A percentile compares a stretch with the other conserved stretches of the same genome.
Evolutionary conservation across 2,888 invertebrate species (phyloP).

Genomic region (Ophion ellenae): DNA sequence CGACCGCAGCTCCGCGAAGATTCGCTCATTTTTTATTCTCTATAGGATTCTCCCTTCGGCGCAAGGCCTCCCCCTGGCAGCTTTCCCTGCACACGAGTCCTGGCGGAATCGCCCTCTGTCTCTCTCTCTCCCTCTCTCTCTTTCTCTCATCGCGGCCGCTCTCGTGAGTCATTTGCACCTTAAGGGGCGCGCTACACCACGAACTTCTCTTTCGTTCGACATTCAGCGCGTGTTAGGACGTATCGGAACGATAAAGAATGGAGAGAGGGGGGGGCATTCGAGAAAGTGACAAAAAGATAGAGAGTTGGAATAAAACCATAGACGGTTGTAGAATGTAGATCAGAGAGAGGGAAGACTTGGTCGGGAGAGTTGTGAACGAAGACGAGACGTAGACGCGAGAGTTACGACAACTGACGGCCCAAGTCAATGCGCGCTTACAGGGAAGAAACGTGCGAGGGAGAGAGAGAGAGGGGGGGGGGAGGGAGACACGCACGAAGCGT

Average conservation of each 20-base stretch:
- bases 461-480: slow-evolving; percentile 2
- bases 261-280: neutral
- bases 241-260: slow-evolving; percentile 18
- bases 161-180: slow-evolving; percentile 28
- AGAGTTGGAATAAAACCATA: slow-evolving; percentile 31
- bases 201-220: slow-evolving; percentile 38
- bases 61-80: slow-evolving; percentile 20
- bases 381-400: slow-evolving; percentile 17
- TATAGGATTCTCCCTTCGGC: slow-evolving; percentile 36
- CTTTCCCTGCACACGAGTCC: slow-evolving; percentile 52
- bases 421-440: slow-evolving; percentile 10
- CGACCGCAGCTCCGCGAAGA: slow-evolving; percentile 22
- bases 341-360: slow-evolving; percentile 18
- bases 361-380: slow-evolving; percentile 48
- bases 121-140: slow-evolving; percentile 29
- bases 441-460: slow-evolving; percentile 6
- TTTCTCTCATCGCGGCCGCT: slow-evolving; percentile 1
- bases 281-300: slow-evolving; percentile 1
- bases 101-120: slow-evolving; percentile 50
- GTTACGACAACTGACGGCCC: slow-evolving; percentile 23
- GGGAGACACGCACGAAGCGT: slow-evolving; percentile 48
- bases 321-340: slow-evolving; percentile 58
- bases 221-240: slow-evolving; percentile 13
- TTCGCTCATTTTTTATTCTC: slow-evolving; percentile 52
- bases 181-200: slow-evolving; percentile 37